A percentile compares a stretch with the other conserved stretches of the same genome.
Evolutionary conservation across 2,888 invertebrate genomes (phyloP).

Genomic region (Amiota communis): DNA sequence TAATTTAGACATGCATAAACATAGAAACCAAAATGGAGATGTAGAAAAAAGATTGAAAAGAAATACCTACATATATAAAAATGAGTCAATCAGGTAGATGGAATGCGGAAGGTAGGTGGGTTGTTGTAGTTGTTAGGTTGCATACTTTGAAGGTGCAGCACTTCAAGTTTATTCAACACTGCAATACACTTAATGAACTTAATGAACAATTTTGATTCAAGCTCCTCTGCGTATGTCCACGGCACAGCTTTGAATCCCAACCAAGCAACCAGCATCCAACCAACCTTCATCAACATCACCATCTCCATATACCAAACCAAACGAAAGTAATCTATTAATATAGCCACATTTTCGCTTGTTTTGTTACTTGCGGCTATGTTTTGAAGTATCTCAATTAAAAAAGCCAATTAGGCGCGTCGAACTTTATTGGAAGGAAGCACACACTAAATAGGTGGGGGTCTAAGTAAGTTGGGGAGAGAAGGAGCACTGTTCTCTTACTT

Average conservation of each 20-base stretch:
- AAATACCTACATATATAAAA: no score
- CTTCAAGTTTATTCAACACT: background rate
- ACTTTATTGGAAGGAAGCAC: no score
- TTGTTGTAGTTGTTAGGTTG: no score
- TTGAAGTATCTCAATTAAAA: conserved; percentile 14
- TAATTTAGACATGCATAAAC: conserved; percentile 51
- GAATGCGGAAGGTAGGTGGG: no score
- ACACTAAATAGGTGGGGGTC: no score
- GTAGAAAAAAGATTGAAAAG: no score
- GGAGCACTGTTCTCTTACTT: no score
- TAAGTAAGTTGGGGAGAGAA: no score
- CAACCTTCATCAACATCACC: no score
- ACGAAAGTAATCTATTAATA: conserved; percentile 6
- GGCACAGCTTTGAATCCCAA: background rate
- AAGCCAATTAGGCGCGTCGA: conserved; percentile 1
- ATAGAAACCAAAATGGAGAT: no score
- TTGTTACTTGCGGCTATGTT: background rate
- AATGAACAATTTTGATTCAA: conserved; percentile 11
- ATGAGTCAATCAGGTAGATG: no score
- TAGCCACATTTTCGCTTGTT: background rate
- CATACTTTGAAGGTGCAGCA: background rate
- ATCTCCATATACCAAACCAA: background rate
- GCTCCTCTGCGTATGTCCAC: background rate
- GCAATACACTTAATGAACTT: conserved; percentile 25
- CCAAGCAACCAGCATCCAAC: background rate